phyloP scores from a whole-genome alignment of 2,888 invertebrate species.

The Callyntrura guangdongensis region DNA sequence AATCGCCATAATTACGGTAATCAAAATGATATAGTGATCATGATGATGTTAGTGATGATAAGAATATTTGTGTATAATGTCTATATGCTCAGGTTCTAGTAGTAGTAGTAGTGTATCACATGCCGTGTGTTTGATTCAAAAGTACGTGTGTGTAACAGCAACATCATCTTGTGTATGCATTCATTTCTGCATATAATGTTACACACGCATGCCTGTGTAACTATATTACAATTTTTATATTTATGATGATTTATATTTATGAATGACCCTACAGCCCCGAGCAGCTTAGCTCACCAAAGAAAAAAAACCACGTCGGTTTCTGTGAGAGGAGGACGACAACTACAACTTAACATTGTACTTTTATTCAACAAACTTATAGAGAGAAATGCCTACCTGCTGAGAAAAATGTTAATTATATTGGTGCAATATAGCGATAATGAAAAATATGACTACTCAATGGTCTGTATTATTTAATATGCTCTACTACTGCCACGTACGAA shows the following conservation, averaged over 20 bases:
- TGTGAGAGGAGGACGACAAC: not conserved
- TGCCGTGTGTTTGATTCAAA: too few relatives aligned
- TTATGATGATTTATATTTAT: conserved; percentile 30
- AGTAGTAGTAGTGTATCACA: too few relatives aligned
- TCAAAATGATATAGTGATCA: conserved; percentile 52
- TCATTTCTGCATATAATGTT: not conserved
- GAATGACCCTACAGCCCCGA: conserved; percentile 47
- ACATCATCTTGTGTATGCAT: not conserved
- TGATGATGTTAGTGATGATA: conserved; percentile 52
- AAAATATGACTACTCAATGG: not conserved
- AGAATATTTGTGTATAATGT: not conserved
- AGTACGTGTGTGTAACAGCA: not conserved
- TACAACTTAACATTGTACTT: not conserved
- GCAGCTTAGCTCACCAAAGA: conserved; percentile 49
- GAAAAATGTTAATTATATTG: conserved; percentile 19
- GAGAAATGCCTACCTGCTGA: not conserved
- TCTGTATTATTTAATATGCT: too few relatives aligned
- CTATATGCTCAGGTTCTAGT: too few relatives aligned
- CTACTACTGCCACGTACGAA: too few relatives aligned
- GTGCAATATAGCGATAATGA: conserved; percentile 2
- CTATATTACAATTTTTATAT: not conserved
- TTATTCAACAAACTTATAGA: not conserved
- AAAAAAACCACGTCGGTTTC: conserved; percentile 44
- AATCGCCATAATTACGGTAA: conserved; percentile 64
- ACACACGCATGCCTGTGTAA: not conserved